Evolutionary conservation across 2,888 invertebrate genomes (phyloP).

Genomic region (Limenitis camilla): DNA sequence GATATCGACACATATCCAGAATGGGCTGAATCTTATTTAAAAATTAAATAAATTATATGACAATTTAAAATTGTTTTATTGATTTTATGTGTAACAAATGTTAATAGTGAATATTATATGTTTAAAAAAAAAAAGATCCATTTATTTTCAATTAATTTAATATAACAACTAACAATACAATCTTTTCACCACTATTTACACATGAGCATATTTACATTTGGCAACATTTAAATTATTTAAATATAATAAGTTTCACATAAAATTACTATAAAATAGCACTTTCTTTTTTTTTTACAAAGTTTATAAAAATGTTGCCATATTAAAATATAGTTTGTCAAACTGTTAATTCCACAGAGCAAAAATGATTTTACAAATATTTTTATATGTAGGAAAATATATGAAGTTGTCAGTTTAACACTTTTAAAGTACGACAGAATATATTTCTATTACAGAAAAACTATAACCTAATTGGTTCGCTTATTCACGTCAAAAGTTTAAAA

Average conservation of each 20-base stretch:
- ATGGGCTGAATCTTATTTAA: slow-evolving; percentile 32
- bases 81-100: too few species aligned
- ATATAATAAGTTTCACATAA: background rate
- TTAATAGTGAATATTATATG: too few species aligned
- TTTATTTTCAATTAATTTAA: slow-evolving; percentile 2
- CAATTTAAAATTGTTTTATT: too few species aligned
- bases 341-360: background rate
- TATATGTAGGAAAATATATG: too few species aligned
- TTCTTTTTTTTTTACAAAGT: background rate
- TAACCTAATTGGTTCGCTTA: too few species aligned
- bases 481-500: too few species aligned
- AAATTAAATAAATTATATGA: too few species aligned
- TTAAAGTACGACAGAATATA: too few species aligned
- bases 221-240: slow-evolving; percentile 10
- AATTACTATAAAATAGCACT: too few species aligned
- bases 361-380: too few species aligned
- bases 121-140: slow-evolving; percentile 3
- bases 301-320: background rate
- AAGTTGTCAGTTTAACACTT: too few species aligned
- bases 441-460: too few species aligned
- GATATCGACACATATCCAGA: slow-evolving; percentile 37
- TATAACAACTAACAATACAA: slow-evolving; percentile 23
- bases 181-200: slow-evolving; percentile 24
- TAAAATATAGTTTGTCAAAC: background rate
- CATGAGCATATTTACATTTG: slow-evolving; percentile 23